A percentile compares a stretch with the other conserved stretches of the same genome.
phyloP scores from a whole-genome alignment of 1,140 invertebrate genomes.

The Anoplophora glabripennis region DNA sequence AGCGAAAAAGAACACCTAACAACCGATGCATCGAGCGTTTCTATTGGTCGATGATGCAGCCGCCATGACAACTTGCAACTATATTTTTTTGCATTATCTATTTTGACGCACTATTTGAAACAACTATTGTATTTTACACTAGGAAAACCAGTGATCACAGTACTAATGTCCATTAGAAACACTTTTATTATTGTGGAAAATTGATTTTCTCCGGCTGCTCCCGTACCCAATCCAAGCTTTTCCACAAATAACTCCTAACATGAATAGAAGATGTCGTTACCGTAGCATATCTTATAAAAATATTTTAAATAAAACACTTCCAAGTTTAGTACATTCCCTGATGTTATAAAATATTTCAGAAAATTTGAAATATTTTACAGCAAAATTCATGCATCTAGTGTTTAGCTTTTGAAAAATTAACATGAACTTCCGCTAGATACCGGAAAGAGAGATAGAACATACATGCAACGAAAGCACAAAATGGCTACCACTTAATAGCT shows the following conservation, averaged over 20 bases:
- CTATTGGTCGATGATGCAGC: slow-evolving; percentile 59
- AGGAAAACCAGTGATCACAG: slow-evolving; percentile 12
- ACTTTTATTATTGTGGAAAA: slow-evolving; percentile 19
- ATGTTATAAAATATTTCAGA: slow-evolving; percentile 2
- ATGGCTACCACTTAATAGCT: slow-evolving; percentile 4
- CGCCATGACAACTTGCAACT: slow-evolving; percentile 59
- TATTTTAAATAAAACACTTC: slow-evolving; percentile 9
- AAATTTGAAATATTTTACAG: slow-evolving; percentile 9
- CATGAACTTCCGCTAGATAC: slow-evolving; percentile 27
- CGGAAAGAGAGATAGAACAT: slow-evolving; percentile 27
- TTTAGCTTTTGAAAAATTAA: slow-evolving; percentile 16
- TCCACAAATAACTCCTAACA: slow-evolving; percentile 11
- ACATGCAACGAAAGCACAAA: neutral
- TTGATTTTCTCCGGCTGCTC: slow-evolving; percentile 29
- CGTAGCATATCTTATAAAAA: slow-evolving; percentile 6
- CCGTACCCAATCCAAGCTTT: slow-evolving; percentile 31
- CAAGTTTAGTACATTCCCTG: slow-evolving; percentile 7
- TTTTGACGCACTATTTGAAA: slow-evolving; percentile 8
- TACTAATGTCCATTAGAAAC: slow-evolving; percentile 21
- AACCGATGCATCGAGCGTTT: slow-evolving; percentile 56
- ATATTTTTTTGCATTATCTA: slow-evolving; percentile 32
- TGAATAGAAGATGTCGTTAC: slow-evolving; percentile 35
- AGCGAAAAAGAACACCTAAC: slow-evolving; percentile 50
- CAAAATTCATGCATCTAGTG: neutral
- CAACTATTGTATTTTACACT: slow-evolving; percentile 11